Conservation (phyloP, 2,797 vertebrate genomes). For the Poeciliopsis paucimaculata region DNA sequence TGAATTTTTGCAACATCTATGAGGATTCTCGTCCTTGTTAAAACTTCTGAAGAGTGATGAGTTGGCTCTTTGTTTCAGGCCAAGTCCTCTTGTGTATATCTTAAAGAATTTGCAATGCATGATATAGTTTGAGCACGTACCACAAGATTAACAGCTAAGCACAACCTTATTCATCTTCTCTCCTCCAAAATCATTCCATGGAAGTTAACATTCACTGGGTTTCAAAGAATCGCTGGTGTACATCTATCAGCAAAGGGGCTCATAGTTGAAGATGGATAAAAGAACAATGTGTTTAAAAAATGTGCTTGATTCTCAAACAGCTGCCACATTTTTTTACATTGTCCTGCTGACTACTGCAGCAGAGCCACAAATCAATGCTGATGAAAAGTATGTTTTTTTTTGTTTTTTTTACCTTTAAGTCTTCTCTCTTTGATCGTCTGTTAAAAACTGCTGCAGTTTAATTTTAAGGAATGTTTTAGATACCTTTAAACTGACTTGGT, state of each 20-base stretch:
- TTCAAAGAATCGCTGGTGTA: conserved; percentile 9
- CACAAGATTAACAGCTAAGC: conserved; percentile 27
- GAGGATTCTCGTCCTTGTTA: conserved; percentile 24
- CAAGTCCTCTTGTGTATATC: conserved; percentile 24
- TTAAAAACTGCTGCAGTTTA: conserved; percentile 21
- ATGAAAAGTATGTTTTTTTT: not conserved
- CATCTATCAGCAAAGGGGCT: conserved; percentile 26
- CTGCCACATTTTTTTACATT: conserved; percentile 33
- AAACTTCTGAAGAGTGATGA: conserved; percentile 39
- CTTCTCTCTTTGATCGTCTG: conserved; percentile 27
- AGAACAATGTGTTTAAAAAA: conserved; percentile 29
- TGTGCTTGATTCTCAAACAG: conserved; percentile 25
- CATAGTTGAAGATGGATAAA: conserved; percentile 20
- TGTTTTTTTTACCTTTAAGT: not conserved
- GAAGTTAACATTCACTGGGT: conserved; percentile 14
- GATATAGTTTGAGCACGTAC: conserved; percentile 6
- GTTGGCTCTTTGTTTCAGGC: conserved; percentile 40
- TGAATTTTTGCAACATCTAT: conserved; percentile 25
- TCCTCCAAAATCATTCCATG: conserved; percentile 20
- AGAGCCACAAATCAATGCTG: conserved; percentile 28
- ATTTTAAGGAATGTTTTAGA: conserved; percentile 40
- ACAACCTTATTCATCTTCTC: conserved; percentile 17
- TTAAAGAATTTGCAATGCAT: conserved; percentile 20
- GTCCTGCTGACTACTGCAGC: conserved; percentile 27
- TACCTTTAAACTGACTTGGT: conserved; percentile 21